phyloP scores from a whole-genome alignment of 2,888 invertebrate species.

The Pardosa pseudoannulata region DNA sequence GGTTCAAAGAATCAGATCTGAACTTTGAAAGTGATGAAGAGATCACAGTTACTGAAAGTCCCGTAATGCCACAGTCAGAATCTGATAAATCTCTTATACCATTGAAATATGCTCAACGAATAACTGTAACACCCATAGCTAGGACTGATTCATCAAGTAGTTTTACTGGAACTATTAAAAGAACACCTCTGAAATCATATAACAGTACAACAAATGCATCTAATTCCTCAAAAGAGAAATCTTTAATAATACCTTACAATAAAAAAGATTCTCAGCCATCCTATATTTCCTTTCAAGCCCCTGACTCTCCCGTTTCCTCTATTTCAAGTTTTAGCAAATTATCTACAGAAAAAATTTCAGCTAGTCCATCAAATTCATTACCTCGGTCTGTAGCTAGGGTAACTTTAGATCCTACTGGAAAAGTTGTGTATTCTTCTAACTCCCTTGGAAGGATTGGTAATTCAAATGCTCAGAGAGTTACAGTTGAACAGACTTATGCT shows the following conservation, averaged over 20 bases:
- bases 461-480: background rate
- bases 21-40: conserved; percentile 14
- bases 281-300: conserved; percentile 43
- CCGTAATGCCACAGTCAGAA: background rate
- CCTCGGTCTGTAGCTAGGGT: conserved; percentile 68
- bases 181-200: conserved; percentile 25
- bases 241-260: background rate
- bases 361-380: conserved; percentile 40
- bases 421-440: conserved; percentile 88
- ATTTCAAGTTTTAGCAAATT: conserved; percentile 16
- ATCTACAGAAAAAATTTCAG: background rate
- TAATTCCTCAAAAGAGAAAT: conserved; percentile 12
- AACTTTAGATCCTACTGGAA: conserved; percentile 87
- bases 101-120: conserved; percentile 72
- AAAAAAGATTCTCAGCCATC: conserved; percentile 28
- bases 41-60: conserved; percentile 8
- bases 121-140: conserved; percentile 72
- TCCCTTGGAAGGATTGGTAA: conserved; percentile 70
- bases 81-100: conserved; percentile 65
- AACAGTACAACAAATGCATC: background rate
- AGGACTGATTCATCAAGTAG: conserved; percentile 59
- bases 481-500: conserved; percentile 39
- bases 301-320: conserved; percentile 49
- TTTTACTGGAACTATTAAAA: conserved; percentile 41
- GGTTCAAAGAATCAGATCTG: background rate